Evolutionary conservation across 2,888 invertebrate genomes (phyloP), one percentile per base, ranked within the genome.

Genomic region (Vannuccia rotundouncinata): DNA sequence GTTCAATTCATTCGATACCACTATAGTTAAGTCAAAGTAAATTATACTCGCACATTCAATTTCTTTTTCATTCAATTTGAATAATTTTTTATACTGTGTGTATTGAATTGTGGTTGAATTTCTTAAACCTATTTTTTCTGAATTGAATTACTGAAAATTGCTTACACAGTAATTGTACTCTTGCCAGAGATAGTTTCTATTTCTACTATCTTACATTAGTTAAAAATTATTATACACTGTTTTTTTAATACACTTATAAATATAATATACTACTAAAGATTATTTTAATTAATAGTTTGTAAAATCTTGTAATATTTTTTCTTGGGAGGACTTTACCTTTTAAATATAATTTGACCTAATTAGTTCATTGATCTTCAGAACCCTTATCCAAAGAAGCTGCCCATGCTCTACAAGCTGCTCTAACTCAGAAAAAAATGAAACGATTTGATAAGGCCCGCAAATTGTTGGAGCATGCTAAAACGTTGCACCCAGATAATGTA

Each of bases 401-500:
- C 10, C n/a, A 27, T 1, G n/a, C 30, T 5, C 25, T 77, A 1
- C 30, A 77, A 45, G 27, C 45, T 2, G 31, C 77, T 77, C 29
- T 25, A 1, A n/a, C 13, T n/a, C 27, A 31, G 17, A 31, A 31
- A 5, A 77, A 31, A 5, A 5, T 45, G 2, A 29, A 29, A 5
- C 30, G 45, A 30, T 31, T 22, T 77, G 74, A 76, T 10, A 83
- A 83, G 81, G 84, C 86, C 25, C 81, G 83, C 76, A 87, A 86
- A 82, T 85, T 90, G 5, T 89, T 88, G 80, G 85, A 95, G 88
- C 96, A 97, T 89, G 96, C 96, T 0, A 91, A 94, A 81, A 93
- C 94, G 0, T 89, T 98, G 60, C 94, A 95, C 17, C 97, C 97
- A 0, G 91, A 92, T 84, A 94, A 97, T 89, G 93, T 95, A 0